A percentile compares a stretch with the other conserved stretches of the same genome.
Evolutionary conservation across 2,888 invertebrate genomes (phyloP).

Genomic region (Pecten maximus): DNA sequence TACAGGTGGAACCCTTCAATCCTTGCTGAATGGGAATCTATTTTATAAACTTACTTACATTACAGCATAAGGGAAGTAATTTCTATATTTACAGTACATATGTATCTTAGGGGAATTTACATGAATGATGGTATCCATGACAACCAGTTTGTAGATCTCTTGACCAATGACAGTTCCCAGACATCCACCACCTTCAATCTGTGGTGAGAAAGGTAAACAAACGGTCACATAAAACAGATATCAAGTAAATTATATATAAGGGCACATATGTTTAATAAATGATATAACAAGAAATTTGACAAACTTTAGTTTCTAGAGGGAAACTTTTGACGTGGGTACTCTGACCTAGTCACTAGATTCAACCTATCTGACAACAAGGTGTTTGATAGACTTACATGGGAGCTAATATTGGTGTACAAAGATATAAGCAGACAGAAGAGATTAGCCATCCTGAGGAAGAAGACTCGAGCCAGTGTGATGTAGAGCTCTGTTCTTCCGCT

Average conservation of each 20-base stretch:
- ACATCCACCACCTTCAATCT: constrained; percentile 62
- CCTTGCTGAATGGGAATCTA: too few relatives aligned
- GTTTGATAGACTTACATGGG: constrained; percentile 5
- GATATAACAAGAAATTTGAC: too few relatives aligned
- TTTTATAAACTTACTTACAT: neutral
- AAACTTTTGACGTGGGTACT: too few relatives aligned
- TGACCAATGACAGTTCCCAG: constrained; percentile 73
- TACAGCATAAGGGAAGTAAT: too few relatives aligned
- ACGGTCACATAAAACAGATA: neutral
- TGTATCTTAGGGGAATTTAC: constrained; percentile 56
- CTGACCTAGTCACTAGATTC: too few relatives aligned
- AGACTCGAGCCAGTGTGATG: constrained; percentile 67
- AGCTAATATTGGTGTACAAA: constrained; percentile 61
- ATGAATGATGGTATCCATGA: constrained; percentile 73
- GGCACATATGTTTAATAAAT: too few relatives aligned
- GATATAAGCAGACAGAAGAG: constrained; percentile 67
- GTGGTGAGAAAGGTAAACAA: constrained; percentile 27
- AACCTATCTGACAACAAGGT: too few relatives aligned
- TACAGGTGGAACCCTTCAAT: too few relatives aligned
- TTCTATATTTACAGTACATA: too few relatives aligned
- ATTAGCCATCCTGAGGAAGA: constrained; percentile 71
- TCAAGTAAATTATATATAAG: too few relatives aligned
- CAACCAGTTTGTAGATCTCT: constrained; percentile 73
- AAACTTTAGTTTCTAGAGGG: too few relatives aligned
- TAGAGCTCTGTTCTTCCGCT: constrained; percentile 67